phyloP scores from a whole-genome alignment of 1,140 invertebrate species.

The Laodelphax striatellus region DNA sequence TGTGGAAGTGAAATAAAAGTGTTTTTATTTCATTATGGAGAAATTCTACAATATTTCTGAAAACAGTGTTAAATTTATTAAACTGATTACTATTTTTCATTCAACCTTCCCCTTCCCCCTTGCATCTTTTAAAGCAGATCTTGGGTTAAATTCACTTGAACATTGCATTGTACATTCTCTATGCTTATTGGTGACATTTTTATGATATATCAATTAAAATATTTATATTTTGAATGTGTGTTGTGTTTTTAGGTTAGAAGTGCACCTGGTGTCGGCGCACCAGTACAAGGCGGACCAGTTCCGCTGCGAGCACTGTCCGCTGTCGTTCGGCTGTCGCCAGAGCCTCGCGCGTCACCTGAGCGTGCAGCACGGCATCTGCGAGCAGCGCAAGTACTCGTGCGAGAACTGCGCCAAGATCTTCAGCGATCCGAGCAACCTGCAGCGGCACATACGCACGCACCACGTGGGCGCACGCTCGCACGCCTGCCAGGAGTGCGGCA shows the following conservation, averaged over 20 bases:
- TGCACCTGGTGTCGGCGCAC: constrained; percentile 63
- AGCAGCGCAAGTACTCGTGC: constrained; percentile 72
- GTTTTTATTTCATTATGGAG: no score
- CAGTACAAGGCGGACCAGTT: constrained; percentile 63
- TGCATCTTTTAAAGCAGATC: no score
- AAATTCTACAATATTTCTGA: no score
- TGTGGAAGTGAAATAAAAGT: no score
- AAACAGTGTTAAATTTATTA: no score
- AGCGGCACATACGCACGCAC: constrained; percentile 87
- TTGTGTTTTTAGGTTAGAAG: constrained; percentile 53
- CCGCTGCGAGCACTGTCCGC: constrained; percentile 72
- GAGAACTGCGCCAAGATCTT: constrained; percentile 92
- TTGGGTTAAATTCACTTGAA: no score
- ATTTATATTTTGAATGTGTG: no score
- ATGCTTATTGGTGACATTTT: no score
- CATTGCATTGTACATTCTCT: no score
- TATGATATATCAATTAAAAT: no score
- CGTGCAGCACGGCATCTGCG: constrained; percentile 63
- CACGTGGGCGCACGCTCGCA: constrained; percentile 88
- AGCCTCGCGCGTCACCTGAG: constrained; percentile 73
- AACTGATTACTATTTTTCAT: no score
- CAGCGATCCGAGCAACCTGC: constrained; percentile 89
- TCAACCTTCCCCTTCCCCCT: no score
- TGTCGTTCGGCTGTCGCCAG: constrained; percentile 68
- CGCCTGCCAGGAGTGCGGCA: constrained; percentile 94